Base-by-base conservation (phyloP, 35 echinoderm and acorn worm genomes). In the Lytechinus pictus region DNA sequence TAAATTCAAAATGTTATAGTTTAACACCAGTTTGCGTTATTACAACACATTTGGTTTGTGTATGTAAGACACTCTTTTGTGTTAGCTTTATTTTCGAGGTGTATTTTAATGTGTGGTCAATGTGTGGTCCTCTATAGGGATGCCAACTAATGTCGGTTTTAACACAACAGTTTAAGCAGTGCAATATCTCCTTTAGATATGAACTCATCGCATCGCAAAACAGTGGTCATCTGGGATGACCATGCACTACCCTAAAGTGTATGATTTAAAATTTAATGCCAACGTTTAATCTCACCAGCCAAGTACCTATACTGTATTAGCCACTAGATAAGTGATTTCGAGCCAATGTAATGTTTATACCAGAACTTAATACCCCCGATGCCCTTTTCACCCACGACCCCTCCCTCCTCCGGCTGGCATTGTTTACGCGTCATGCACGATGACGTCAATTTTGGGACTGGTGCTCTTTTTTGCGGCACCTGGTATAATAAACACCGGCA, bases 401-500 rank as follows among this genome's bases (percentile, higher is more conserved):
- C 66, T 79, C 66, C 66, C 33, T 44, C 33, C 33, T 44, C 33
- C 33, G 66, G n/a, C 66, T 79, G 66, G 66, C 66, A 79, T 79
- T 79, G 66, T 79, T 79, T 79, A 79, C 21, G 14, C 66, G 66
- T 79, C 66, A 79, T 79, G 66, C 66, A 79, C 66, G 66, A 79
- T 79, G 66, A 79, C 66, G 66, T 79, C 66, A 79, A 79, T 79
- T 79, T 79, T n/a, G 21, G 57, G 19, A 79, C 66, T 79, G 66
- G 66, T 79, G 66, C 66, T 79, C 66, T 24, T 24, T 79, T 79
- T 24, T 79, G 5, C 19, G 19, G 19, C 66, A 79, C 66, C 66
- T 79, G 66, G 66, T 79, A 79, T 79, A 79, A 79, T 79, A 79
- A 79, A 79, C 66, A 79, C 19, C 66, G 2, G 19, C 66, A 79